Conservation (phyloP, 2,797 vertebrate species). For the Mus caroli region DNA sequence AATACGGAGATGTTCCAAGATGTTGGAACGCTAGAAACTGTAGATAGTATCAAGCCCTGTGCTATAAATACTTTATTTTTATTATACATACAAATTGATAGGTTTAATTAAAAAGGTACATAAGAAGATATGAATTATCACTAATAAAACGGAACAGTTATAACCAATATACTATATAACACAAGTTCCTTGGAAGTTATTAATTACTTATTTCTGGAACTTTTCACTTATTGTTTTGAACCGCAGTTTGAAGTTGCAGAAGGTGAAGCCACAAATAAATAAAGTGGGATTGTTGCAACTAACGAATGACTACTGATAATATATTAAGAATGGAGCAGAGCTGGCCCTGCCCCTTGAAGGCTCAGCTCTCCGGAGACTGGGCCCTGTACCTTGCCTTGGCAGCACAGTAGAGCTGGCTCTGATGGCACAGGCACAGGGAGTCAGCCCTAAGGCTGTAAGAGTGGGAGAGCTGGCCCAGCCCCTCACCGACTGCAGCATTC, state of each 20-base stretch:
- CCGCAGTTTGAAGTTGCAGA: background rate
- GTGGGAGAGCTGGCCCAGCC: background rate
- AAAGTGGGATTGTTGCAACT: background rate
- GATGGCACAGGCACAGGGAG: background rate
- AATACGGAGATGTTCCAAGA: background rate
- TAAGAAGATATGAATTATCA: background rate
- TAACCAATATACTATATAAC: background rate
- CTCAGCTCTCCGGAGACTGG: no score
- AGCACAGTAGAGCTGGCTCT: background rate
- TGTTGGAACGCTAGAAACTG: background rate
- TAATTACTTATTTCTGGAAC: background rate
- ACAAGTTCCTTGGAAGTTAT: background rate
- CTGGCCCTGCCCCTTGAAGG: background rate
- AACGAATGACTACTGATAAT: constrained; percentile 8
- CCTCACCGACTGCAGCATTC: no score
- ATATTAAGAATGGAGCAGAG: background rate
- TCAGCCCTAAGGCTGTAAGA: background rate
- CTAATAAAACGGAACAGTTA: background rate
- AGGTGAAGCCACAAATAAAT: background rate
- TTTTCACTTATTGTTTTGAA: background rate
- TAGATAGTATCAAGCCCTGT: background rate
- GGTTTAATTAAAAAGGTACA: background rate
- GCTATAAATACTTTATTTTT: background rate
- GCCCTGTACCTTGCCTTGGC: background rate
- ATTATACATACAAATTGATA: background rate